phyloP scores from a whole-genome alignment of 2,888 invertebrate genomes.

The Adela reaumurella region DNA sequence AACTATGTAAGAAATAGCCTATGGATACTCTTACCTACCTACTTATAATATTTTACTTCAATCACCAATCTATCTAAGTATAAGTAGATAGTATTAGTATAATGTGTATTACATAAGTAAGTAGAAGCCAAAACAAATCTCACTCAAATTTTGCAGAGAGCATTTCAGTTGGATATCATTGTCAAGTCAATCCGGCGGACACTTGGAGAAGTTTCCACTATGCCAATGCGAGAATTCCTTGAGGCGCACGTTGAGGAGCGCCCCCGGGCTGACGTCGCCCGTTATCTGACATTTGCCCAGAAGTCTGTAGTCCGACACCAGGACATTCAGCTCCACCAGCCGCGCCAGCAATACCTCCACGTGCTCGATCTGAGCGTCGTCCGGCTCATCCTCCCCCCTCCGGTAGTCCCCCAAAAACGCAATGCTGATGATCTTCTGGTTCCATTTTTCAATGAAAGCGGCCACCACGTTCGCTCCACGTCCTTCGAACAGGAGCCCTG shows the following conservation, averaged over 20 bases:
- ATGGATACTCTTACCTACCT: too few species aligned
- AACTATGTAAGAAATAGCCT: too few species aligned
- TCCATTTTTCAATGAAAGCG: slow-evolving; percentile 28
- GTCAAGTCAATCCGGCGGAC: too few species aligned
- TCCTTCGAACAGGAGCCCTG: slow-evolving; percentile 37
- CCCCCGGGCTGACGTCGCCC: slow-evolving; percentile 24
- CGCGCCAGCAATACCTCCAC: slow-evolving; percentile 23
- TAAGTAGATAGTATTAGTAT: too few species aligned
- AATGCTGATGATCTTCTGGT: slow-evolving; percentile 24
- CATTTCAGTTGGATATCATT: too few species aligned
- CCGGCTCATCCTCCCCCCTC: slow-evolving; percentile 14
- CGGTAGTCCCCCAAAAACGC: slow-evolving; percentile 38
- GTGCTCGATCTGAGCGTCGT: slow-evolving; percentile 24
- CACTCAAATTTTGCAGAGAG: too few species aligned
- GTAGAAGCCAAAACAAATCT: too few species aligned
- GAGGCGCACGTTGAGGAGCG: slow-evolving; percentile 21
- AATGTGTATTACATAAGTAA: too few species aligned
- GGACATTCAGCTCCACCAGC: slow-evolving; percentile 21
- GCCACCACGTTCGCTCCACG: slow-evolving; percentile 32
- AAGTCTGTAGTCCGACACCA: slow-evolving; percentile 23
- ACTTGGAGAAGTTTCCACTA: too few species aligned
- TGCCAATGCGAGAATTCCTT: slow-evolving; percentile 27
- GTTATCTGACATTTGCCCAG: slow-evolving; percentile 33
- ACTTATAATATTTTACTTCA: too few species aligned
- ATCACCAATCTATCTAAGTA: too few species aligned